Percentiles rank a stretch among this genome's conserved stretches.
phyloP scores from a whole-genome alignment of 2,888 invertebrate species.

The Microdon myrmicae region DNA sequence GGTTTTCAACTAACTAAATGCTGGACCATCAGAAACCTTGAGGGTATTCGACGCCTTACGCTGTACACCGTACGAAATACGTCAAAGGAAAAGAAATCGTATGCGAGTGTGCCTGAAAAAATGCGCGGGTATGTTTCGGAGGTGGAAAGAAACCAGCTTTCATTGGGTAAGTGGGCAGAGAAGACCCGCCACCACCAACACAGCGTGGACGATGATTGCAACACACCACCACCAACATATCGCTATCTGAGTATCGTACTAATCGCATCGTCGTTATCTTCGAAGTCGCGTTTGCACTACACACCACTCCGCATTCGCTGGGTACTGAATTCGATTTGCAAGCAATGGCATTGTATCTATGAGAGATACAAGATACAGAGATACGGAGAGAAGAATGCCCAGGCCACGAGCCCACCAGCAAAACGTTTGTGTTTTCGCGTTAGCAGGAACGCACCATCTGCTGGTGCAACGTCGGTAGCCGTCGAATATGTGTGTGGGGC shows the following conservation, averaged over 20 bases:
- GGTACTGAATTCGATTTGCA: constrained; percentile 42
- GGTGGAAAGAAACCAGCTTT: constrained; percentile 42
- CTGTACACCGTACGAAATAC: constrained; percentile 18
- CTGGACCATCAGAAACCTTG: constrained; percentile 61
- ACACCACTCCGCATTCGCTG: constrained; percentile 30
- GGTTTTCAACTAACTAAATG: constrained; percentile 56
- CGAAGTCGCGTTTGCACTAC: constrained; percentile 2
- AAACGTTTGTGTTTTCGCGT: constrained; percentile 15
- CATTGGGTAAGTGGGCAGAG: constrained; percentile 49
- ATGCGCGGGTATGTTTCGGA: constrained; percentile 19
- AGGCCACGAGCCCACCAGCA: constrained; percentile 42
- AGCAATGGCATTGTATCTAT: constrained; percentile 32
- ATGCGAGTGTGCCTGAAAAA: constrained; percentile 1
- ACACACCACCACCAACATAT: constrained; percentile 31
- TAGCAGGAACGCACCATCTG: constrained; percentile 36
- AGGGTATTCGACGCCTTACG: constrained; percentile 62
- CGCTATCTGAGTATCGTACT: constrained; percentile 31
- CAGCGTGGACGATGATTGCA: no score
- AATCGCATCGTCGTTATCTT: constrained; percentile 19
- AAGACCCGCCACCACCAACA: constrained; percentile 32
- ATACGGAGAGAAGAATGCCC: constrained; percentile 11
- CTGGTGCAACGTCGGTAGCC: constrained; percentile 12
- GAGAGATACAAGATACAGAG: constrained; percentile 25
- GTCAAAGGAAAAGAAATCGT: constrained; percentile 4
- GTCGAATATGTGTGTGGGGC: neutral